phyloP scores from a whole-genome alignment of 2,888 invertebrate species.

The Acanthosepion pharaonis region DNA sequence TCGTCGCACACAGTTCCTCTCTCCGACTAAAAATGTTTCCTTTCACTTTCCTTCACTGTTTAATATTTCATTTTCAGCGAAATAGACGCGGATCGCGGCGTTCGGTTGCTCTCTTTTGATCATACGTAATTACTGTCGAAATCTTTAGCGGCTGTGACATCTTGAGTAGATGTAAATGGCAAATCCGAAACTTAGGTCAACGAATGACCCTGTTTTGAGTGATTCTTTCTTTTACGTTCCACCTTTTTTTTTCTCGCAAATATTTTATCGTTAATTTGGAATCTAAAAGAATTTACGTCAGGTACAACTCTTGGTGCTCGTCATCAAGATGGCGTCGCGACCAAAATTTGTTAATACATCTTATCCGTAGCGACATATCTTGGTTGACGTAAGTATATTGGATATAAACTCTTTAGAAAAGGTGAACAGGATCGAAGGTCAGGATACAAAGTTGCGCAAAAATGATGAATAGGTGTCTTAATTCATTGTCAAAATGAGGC shows the following conservation, averaged over 20 bases:
- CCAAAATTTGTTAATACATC: neutral
- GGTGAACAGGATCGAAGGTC: neutral
- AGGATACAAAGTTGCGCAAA: neutral
- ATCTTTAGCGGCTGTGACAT: neutral
- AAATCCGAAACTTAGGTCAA: neutral
- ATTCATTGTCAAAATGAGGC: neutral
- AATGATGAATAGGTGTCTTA: neutral
- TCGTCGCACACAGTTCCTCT: neutral
- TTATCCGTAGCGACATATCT: neutral
- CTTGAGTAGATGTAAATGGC: neutral
- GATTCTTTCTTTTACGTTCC: neutral
- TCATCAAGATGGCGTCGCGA: neutral
- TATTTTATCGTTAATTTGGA: neutral
- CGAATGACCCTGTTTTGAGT: neutral
- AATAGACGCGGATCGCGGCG: neutral
- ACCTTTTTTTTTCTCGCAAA: neutral
- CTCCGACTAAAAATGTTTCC: neutral
- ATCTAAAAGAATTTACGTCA: neutral
- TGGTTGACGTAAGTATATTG: neutral
- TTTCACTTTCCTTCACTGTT: slow-evolving; percentile 1
- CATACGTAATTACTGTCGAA: neutral
- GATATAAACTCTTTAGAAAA: neutral
- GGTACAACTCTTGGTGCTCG: neutral
- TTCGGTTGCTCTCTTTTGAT: neutral
- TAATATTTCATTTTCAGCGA: neutral